Base-by-base conservation (phyloP, 2,113 vertebrate genomes). In the Petrocephalus microphthalmus region DNA sequence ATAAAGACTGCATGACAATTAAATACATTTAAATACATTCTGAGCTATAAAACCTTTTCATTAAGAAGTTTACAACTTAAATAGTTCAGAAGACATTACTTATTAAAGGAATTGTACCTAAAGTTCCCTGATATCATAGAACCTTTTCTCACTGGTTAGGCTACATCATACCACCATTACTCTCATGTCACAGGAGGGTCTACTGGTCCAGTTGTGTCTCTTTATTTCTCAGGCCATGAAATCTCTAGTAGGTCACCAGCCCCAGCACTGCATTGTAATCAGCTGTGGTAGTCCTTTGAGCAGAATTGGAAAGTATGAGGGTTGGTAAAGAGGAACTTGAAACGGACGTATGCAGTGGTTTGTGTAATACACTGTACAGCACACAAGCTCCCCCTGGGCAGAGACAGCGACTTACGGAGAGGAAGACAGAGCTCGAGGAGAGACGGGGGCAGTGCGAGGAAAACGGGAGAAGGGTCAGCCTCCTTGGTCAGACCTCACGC, bases 91-190 rank as follows among this genome's bases (percentile, higher is more conserved):
- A 95, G 94, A 94, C 91, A 91, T 49, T 90, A 93, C 89, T 87
- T 90, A 94, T 93, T 91, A 94, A 94, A 93, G 91, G 92, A 94
- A 93, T 92, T 94, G 92, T 93, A 95, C 91, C 91, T 92, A 95
- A 93, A 94, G 94, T 94, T 96, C 95, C 95, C 95, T 96, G 95
- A 96, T 94, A 94, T 95, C 92, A 96, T 93, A 94, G 93, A 94
- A 92, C 93, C 93, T 92, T 94, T 3, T 93, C 91, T 89, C 88
- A 92, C 89, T 89, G 54, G 91, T 91, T 91, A 89, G 91, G 92
- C 90, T 92, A 91, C 90, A 90, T 91, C 85, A 89, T 88, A 87
- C 89, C 88, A 15, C 53, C 53, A 67, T 89, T 81, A 37, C 57
- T 25, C 57, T 87, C 83, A 49, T 87, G 33, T 78, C 33, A 78